Base-by-base conservation (phyloP, 2,888 invertebrate genomes). In the Maniola hyperantus region DNA sequence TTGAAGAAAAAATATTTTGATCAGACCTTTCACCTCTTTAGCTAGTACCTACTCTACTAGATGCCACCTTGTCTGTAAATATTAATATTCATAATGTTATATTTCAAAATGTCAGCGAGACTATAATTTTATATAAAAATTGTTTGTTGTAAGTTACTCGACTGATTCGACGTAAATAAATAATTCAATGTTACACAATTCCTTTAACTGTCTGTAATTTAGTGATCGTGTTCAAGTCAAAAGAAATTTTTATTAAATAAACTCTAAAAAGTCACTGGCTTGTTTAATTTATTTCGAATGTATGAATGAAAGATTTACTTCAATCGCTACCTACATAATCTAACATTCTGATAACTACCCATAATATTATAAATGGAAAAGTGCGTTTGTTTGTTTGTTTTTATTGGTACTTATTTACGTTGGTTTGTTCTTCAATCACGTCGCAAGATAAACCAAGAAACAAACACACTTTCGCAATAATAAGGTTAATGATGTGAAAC, bases 151-250 rank as follows among this genome's bases (percentile, higher is more conserved):
- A 84, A 86, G 81, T 82, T 83, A 79, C 78, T 82, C 82, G 88
- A 90, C 91, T 91, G 91, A 89, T 87, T 81, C 74, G 75, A 82
- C 77, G 77, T 84, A 84, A 88, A 83, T 88, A 51, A 51, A 83
- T 88, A 51, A 51, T 15, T 51, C 85, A 86, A 83, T 90, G 88
- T 91, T 88, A 85, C 82, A 76, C 82, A 84, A 82, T 83, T 89
- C 87, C 82, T 84, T 80, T 72, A 67, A 57, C 68, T 89, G 87
- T 91, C 89, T 92, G 92, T 92, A 91, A 89, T 89, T 91, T 91
- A 92, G 92, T 89, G 86, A 91, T 89, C 91, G 92, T 92, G 92
- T 92, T 92, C 92, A 91, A 91, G 91, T 92, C 91, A 90, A 89
- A 91, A 88, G 86, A 91, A 86, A 88, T 91, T 91, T 91, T 91